These are phyloP conservation scores for Lordiphosa stackelbergi DNA, from an alignment of 1,140 invertebrate species.

Conservation along the genomic window DNA sequence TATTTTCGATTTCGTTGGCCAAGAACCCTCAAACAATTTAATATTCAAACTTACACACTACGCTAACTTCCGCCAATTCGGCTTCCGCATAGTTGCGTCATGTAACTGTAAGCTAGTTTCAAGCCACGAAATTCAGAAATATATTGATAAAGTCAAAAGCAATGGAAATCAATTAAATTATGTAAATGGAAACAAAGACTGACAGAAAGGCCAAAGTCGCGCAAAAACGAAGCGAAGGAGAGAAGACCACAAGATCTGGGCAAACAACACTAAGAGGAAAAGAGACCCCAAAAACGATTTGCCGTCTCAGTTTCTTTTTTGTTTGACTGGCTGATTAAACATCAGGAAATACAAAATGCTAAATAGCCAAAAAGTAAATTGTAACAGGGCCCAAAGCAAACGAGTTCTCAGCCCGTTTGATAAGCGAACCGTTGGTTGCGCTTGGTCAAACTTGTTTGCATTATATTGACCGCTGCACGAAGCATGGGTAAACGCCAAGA, in stretches of 20 bases:
- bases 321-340: constrained; percentile 51
- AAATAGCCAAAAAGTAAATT: constrained; percentile 66
- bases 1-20: constrained; percentile 24
- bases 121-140: background rate
- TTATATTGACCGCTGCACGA: constrained; percentile 47
- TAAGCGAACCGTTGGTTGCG: constrained; percentile 23
- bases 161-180: constrained; percentile 55
- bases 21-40: background rate
- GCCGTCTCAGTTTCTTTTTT: constrained; percentile 27
- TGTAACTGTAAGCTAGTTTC: constrained; percentile 63
- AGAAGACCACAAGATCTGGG: constrained; percentile 14
- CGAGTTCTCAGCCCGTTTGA: constrained; percentile 54
- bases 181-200: constrained; percentile 65
- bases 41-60: constrained; percentile 12
- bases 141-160: constrained; percentile 8
- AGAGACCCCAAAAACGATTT: constrained; percentile 34
- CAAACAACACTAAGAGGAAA: background rate
- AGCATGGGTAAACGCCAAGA: background rate
- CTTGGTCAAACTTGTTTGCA: constrained; percentile 47
- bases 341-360: constrained; percentile 74
- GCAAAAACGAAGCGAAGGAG: constrained; percentile 40
- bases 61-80: constrained; percentile 40
- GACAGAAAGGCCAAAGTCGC: constrained; percentile 68
- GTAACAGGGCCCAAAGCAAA: constrained; percentile 66
- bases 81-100: constrained; percentile 46